phyloP scores from a whole-genome alignment of 2,888 invertebrate genomes.

The Fragum fragum region DNA sequence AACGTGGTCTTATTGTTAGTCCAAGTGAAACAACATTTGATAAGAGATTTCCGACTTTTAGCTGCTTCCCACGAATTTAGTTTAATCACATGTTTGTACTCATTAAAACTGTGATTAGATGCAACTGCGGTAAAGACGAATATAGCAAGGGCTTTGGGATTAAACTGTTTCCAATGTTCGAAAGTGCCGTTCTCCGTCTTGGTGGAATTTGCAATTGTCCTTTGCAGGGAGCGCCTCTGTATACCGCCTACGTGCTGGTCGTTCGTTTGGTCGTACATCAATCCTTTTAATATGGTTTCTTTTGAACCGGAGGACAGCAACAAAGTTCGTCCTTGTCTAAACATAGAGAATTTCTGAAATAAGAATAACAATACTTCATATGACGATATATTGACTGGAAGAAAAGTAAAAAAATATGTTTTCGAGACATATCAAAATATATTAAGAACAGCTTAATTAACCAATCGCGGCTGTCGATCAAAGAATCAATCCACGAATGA shows the following conservation, averaged over 20 bases:
- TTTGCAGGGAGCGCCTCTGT: neutral
- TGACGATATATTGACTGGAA: too few species aligned
- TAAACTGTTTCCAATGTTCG: neutral
- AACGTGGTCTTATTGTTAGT: conserved; percentile 13
- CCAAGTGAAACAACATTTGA: conserved; percentile 50
- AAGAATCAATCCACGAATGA: too few species aligned
- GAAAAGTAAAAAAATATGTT: too few species aligned
- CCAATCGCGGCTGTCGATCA: too few species aligned
- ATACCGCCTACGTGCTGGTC: neutral
- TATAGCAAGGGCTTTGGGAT: neutral
- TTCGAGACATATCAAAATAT: too few species aligned
- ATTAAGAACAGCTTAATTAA: too few species aligned
- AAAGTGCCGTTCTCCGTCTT: neutral
- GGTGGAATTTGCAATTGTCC: neutral
- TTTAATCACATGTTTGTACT: conserved; percentile 25
- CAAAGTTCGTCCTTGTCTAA: conserved; percentile 2
- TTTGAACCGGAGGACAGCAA: neutral
- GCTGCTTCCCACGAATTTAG: conserved; percentile 44
- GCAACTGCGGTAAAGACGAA: conserved; percentile 18
- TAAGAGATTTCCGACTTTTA: conserved; percentile 16
- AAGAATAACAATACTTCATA: too few species aligned
- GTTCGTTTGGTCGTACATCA: neutral
- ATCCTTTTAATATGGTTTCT: neutral
- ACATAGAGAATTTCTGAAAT: neutral
- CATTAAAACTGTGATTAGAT: neutral